Evolutionary conservation across 2,113 vertebrate species (phyloP).

Genomic region (Prinia subflava): DNA sequence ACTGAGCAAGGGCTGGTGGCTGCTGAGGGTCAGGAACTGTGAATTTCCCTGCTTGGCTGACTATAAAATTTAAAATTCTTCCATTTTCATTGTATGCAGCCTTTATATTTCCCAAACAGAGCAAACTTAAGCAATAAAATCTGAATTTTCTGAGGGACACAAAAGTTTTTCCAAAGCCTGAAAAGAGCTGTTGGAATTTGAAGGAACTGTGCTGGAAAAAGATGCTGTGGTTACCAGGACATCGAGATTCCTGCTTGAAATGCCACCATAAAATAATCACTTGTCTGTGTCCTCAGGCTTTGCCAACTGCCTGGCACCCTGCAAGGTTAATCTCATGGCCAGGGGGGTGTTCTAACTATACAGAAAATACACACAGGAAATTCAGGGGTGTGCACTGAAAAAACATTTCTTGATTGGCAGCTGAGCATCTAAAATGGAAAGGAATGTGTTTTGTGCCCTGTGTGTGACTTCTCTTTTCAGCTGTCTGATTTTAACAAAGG

Average conservation of each 20-base stretch:
- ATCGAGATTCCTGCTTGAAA: neutral
- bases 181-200: neutral
- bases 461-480: neutral
- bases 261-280: neutral
- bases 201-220: neutral
- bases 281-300: neutral
- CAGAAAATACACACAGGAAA: neutral
- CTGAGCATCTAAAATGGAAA: neutral
- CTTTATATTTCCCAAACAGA: neutral
- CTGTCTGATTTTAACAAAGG: neutral
- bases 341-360: neutral
- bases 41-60: rapidly evolving
- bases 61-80: neutral
- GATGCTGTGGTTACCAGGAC: neutral
- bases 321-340: neutral
- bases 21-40: neutral
- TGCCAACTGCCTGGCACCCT: neutral
- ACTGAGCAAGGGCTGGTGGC: neutral
- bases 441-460: neutral
- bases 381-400: rapidly evolving
- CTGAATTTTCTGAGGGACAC: neutral
- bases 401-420: neutral
- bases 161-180: neutral
- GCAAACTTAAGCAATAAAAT: neutral
- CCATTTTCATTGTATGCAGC: rapidly evolving